phyloP scores from a whole-genome alignment of 1,140 invertebrate genomes.

The Drosophila sp. region DNA sequence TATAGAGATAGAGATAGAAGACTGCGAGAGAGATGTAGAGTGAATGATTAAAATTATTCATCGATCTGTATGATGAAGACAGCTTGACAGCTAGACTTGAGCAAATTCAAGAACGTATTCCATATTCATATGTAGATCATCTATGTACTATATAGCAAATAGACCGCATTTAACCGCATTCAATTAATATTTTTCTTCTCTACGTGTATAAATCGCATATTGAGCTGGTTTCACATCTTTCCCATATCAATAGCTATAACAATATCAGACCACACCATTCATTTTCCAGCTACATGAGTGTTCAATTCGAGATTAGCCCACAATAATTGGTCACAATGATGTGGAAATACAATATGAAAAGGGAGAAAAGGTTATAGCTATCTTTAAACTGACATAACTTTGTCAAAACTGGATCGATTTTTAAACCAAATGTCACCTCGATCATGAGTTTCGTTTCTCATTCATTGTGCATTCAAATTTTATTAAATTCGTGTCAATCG shows the following conservation, averaged over 20 bases:
- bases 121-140: background rate
- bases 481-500: too few species aligned
- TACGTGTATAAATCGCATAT: background rate
- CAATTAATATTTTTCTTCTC: background rate
- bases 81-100: conserved; percentile 6
- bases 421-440: too few species aligned
- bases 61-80: too few species aligned
- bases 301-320: conserved; percentile 1
- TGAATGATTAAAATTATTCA: background rate
- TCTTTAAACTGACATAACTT: too few species aligned
- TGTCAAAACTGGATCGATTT: too few species aligned
- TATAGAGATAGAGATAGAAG: background rate
- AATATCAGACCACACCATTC: too few species aligned
- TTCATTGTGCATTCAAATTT: too few species aligned
- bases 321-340: background rate
- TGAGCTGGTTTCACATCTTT: background rate
- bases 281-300: background rate
- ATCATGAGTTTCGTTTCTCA: too few species aligned
- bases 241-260: conserved; percentile 5
- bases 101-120: too few species aligned
- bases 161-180: conserved; percentile 6
- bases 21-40: background rate
- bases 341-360: background rate
- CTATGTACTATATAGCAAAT: background rate
- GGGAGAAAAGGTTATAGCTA: background rate